These are phyloP conservation scores for Drosophila setifemur DNA, from an alignment of 1,140 invertebrate species.

Conservation along the genomic window DNA sequence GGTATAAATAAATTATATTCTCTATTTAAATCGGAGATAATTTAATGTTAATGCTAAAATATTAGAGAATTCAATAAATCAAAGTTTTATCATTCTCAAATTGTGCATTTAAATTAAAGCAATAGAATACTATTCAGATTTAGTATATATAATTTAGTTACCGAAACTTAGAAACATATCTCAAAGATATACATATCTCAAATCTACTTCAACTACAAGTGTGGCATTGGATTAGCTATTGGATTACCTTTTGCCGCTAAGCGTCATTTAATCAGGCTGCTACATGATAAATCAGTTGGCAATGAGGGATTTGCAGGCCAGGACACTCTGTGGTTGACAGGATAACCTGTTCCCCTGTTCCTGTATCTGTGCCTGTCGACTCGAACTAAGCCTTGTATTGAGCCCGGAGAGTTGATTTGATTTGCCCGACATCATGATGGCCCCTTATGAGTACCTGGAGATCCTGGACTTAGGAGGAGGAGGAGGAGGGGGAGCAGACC, in stretches of 20 bases:
- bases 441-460: slow-evolving; percentile 24
- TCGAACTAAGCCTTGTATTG: slow-evolving; percentile 19
- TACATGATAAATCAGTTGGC: slow-evolving; percentile 72
- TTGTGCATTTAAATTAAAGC: no score
- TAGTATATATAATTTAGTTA: no score
- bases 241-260: slow-evolving; percentile 43
- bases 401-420: slow-evolving; percentile 30
- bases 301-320: slow-evolving; percentile 29
- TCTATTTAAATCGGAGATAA: no score
- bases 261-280: slow-evolving; percentile 71
- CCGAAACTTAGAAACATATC: no score
- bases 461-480: slow-evolving; percentile 3
- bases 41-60: no score
- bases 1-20: no score
- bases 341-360: no score
- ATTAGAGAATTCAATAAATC: no score
- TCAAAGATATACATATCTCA: no score
- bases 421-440: slow-evolving; percentile 18
- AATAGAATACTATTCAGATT: no score
- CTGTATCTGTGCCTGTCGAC: slow-evolving; percentile 7
- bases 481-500: neutral
- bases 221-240: neutral
- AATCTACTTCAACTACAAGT: neutral
- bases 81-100: no score
- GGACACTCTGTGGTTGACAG: neutral